phyloP scores from a whole-genome alignment of 2,113 vertebrate species.

The Cyanistes caeruleus region DNA sequence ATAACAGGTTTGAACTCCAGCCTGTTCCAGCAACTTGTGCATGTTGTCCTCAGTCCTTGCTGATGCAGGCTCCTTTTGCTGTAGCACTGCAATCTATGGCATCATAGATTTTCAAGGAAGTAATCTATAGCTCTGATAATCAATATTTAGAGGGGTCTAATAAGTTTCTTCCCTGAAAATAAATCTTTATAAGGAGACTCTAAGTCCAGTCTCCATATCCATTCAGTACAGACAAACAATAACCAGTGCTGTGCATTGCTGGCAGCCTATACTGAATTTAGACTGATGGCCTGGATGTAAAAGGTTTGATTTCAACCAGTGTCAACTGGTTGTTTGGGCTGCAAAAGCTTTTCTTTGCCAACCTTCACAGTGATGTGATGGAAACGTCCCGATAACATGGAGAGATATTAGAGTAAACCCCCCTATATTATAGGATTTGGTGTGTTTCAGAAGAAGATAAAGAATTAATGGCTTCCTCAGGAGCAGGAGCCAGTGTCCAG shows the following conservation, averaged over 20 bases:
- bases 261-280: neutral
- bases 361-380: neutral
- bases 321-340: neutral
- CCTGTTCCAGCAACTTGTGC: neutral
- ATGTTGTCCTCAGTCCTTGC: fast-evolving
- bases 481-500: neutral
- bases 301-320: neutral
- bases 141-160: neutral
- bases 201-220: neutral
- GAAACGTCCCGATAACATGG: neutral
- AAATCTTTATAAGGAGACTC: neutral
- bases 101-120: neutral
- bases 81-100: neutral
- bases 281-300: neutral
- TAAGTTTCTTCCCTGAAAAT: neutral
- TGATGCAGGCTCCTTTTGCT: neutral
- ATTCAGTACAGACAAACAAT: neutral
- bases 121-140: neutral
- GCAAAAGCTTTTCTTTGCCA: neutral
- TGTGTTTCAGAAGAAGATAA: neutral
- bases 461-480: neutral
- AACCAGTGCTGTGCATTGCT: neutral
- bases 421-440: neutral
- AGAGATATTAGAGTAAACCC: neutral
- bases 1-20: neutral